Base-by-base conservation (phyloP, 2,888 invertebrate species). In the Pammene fasciana region DNA sequence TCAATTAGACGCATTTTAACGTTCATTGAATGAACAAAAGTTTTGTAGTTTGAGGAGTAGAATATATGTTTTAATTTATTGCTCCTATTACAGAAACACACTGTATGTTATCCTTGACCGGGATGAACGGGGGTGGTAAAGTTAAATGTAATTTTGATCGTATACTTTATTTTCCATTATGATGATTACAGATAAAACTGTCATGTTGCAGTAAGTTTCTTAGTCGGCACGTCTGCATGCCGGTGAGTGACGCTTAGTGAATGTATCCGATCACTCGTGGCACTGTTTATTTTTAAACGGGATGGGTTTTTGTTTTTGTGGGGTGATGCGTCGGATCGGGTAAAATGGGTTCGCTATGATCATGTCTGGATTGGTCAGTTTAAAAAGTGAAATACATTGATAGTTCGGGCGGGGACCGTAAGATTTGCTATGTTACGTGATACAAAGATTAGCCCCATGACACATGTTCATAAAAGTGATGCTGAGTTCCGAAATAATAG, bases 181-280 rank as follows among this genome's bases (percentile, higher is more conserved):
- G 75, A 78, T 82, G 76, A 84, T 90, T 90, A 74, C 92, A 92
- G 92, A 92, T 92, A 78, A 87, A 85, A 80, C 77, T 82, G 82
- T 87, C 90, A 84, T 73, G 85, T 89, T 91, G 91, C 91, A 79
- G 91, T 88, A 89, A 84, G 84, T 87, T 86, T 80, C 74, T 90
- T 86, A 89, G 86, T 80, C 83, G 86, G 71, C 85, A 86, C 81
- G 79, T 86, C 67, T 87, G 87, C 86, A 81, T 86, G 83, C 81
- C 88, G 90, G 92, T 91, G 88, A 92, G 92, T 89, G 84, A 85
- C 80, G 76, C 76, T 72, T 76, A n/a, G 68, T 7, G 16, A 26
- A 59, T 65, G 65, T 54, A 48, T 54, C 45, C 9, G 10, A 52
- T 16, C 65, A 60, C 59, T 46, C 46, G 65, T 10, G 59, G 65